Conservation (phyloP, 2,888 invertebrate genomes). For the Vesta saturnalis region DNA sequence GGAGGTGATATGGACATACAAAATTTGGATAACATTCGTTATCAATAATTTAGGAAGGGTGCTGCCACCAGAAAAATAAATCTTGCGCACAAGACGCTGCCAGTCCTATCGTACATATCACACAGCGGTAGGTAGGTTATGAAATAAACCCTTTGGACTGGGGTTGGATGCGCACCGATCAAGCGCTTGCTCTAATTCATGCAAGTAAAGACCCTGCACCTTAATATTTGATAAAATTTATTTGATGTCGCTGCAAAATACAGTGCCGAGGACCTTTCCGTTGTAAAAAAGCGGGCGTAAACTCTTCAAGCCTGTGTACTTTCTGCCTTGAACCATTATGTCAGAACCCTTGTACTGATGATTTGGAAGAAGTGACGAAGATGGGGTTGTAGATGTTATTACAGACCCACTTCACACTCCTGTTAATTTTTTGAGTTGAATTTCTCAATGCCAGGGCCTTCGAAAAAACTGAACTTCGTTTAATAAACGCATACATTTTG, state of each 20-base stretch:
- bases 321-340: neutral
- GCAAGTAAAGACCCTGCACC: neutral
- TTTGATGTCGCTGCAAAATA: neutral
- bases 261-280: neutral
- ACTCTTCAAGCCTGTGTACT: neutral
- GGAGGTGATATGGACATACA: slow-evolving; percentile 4
- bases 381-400: no score
- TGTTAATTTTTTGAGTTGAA: no score
- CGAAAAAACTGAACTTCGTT: no score
- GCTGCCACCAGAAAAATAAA: no score
- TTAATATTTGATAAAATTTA: neutral
- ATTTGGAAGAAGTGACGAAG: no score
- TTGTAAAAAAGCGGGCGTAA: slow-evolving; percentile 2
- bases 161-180: neutral
- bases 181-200: neutral
- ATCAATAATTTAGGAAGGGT: neutral
- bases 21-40: neutral
- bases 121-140: neutral
- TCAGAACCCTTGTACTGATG: neutral
- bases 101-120: neutral
- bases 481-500: no score
- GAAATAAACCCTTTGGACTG: neutral
- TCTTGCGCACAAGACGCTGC: neutral
- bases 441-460: no score
- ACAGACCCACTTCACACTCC: no score